Conservation (phyloP, 2,888 invertebrate species). For the Diloba caeruleocephala region DNA sequence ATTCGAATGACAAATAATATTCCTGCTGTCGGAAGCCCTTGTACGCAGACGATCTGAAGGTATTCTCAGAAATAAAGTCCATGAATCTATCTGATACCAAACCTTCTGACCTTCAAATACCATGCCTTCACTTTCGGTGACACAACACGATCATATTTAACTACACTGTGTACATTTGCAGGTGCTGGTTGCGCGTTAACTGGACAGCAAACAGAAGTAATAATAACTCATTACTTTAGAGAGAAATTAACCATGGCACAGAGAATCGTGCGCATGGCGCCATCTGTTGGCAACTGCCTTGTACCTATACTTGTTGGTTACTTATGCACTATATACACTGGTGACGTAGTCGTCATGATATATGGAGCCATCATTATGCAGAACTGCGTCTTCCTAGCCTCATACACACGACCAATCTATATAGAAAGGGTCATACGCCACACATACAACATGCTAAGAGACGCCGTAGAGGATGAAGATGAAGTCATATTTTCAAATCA, state of each 20-base stretch:
- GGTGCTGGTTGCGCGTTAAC: slow-evolving; percentile 89
- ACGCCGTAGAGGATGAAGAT: slow-evolving; percentile 86
- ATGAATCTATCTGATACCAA: too few species aligned
- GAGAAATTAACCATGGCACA: slow-evolving; percentile 86
- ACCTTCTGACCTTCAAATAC: too few species aligned
- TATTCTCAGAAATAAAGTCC: too few species aligned
- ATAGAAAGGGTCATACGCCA: slow-evolving; percentile 81
- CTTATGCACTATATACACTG: slow-evolving; percentile 79
- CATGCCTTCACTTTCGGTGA: too few species aligned
- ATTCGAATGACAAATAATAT: too few species aligned
- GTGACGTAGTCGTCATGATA: slow-evolving; percentile 84
- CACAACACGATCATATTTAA: too few species aligned
- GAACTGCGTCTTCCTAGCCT: slow-evolving; percentile 86
- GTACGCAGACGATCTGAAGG: too few species aligned
- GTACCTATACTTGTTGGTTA: slow-evolving; percentile 86
- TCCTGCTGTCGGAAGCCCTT: too few species aligned
- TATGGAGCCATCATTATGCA: slow-evolving; percentile 89
- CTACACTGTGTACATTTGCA: slow-evolving; percentile 66
- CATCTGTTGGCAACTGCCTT: slow-evolving; percentile 87
- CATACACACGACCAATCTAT: slow-evolving; percentile 88
- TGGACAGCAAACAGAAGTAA: slow-evolving; percentile 88
- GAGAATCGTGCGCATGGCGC: slow-evolving; percentile 85
- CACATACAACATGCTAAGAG: slow-evolving; percentile 83
- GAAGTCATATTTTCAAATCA: slow-evolving; percentile 89
- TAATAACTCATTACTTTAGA: slow-evolving; percentile 89